phyloP scores from a whole-genome alignment of 2,797 vertebrate species.

The Poecilia picta region DNA sequence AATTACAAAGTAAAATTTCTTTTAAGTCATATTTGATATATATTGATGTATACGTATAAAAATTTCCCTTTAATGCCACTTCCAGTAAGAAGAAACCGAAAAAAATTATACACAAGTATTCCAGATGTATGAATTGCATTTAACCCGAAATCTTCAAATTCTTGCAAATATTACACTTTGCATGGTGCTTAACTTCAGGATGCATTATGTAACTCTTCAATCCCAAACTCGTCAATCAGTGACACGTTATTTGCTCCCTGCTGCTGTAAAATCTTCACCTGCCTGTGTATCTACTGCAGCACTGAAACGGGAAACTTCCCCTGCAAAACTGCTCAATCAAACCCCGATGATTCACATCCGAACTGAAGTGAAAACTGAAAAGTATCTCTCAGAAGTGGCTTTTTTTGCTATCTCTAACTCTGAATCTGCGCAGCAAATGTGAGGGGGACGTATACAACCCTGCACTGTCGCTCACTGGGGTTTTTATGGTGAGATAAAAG shows the following conservation, averaged over 20 bases:
- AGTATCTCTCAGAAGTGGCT: constrained; percentile 43
- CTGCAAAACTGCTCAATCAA: constrained; percentile 23
- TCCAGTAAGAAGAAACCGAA: not conserved
- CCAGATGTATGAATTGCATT: not conserved
- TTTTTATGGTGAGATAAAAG: constrained; percentile 67
- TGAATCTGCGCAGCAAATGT: constrained; percentile 55
- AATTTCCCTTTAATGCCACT: not conserved
- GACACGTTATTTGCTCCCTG: constrained; percentile 30
- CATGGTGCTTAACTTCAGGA: constrained; percentile 24
- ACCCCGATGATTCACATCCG: constrained; percentile 21
- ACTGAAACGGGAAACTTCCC: constrained; percentile 4
- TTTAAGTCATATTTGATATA: too few species aligned
- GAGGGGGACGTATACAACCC: constrained; percentile 42
- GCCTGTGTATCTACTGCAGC: not conserved
- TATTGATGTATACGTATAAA: too few species aligned
- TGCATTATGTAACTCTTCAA: constrained; percentile 40
- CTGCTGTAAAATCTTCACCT: constrained; percentile 64
- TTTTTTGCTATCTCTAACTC: constrained; percentile 33
- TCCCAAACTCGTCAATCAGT: constrained; percentile 27
- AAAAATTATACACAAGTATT: not conserved
- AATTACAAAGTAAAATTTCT: too few species aligned
- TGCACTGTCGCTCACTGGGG: constrained; percentile 27
- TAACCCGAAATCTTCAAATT: not conserved
- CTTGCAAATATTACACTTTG: not conserved
- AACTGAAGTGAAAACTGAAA: constrained; percentile 40